Percentiles rank a stretch among this genome's conserved stretches.
Evolutionary conservation across 1,140 invertebrate genomes (phyloP).

Genomic region (Cyclargus thomasi): DNA sequence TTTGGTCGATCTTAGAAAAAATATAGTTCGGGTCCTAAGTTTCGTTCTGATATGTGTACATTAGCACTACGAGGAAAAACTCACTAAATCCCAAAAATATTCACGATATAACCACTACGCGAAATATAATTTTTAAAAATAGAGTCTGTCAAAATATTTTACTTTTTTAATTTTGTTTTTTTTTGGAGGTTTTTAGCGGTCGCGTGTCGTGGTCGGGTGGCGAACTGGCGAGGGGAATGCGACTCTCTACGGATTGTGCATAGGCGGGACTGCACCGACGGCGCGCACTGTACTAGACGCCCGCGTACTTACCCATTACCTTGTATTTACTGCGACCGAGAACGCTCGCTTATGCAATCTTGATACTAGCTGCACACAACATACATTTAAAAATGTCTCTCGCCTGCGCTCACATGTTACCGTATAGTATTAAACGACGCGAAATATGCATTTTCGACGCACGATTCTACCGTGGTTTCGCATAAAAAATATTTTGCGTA

Average conservation of each 20-base stretch:
- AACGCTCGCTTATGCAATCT: constrained; percentile 35
- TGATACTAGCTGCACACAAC: constrained; percentile 47
- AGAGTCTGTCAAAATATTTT: constrained; percentile 53
- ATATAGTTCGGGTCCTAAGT: constrained; percentile 68
- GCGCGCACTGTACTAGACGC: constrained; percentile 65
- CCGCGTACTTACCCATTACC: constrained; percentile 75
- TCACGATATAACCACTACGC: constrained; percentile 49
- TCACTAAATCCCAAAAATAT: constrained; percentile 62
- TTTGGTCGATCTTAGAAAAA: constrained; percentile 45
- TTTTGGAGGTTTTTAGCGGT: constrained; percentile 56
- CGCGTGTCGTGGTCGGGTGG: constrained; percentile 58
- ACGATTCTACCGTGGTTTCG: background rate
- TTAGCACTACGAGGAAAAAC: constrained; percentile 42
- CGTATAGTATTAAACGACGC: background rate
- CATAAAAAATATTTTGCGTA: background rate
- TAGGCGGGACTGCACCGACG: constrained; percentile 68
- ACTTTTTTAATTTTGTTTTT: constrained; percentile 42
- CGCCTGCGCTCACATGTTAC: background rate
- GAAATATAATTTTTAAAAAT: constrained; percentile 58
- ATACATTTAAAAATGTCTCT: constrained; percentile 25
- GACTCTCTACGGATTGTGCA: constrained; percentile 69
- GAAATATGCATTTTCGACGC: background rate
- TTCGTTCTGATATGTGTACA: constrained; percentile 69
- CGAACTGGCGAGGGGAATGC: constrained; percentile 61
- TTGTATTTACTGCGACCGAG: constrained; percentile 70